A percentile compares a stretch with the other conserved stretches of the same genome.
phyloP scores from a whole-genome alignment of 2,888 invertebrate genomes.

The Proisotoma minuta region DNA sequence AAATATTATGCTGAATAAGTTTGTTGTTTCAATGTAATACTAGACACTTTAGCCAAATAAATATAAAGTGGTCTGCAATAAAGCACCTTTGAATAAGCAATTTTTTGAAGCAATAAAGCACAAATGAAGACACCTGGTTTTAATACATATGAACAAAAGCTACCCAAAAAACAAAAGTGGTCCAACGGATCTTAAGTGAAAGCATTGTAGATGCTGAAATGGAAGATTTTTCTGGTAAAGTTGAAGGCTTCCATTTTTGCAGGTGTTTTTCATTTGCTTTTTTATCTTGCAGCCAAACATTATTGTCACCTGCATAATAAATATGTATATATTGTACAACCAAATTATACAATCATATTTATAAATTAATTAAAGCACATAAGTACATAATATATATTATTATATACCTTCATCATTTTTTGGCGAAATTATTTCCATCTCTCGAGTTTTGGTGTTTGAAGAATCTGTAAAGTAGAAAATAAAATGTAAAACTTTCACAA shows the following conservation, averaged over 20 bases:
- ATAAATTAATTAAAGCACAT: neutral
- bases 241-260: too few relatives aligned
- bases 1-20: too few relatives aligned
- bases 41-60: too few relatives aligned
- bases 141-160: neutral
- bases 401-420: conserved; percentile 18
- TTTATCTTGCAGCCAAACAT: too few relatives aligned
- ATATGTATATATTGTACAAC: too few relatives aligned
- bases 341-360: too few relatives aligned
- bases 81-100: too few relatives aligned
- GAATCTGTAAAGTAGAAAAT: conserved; percentile 23
- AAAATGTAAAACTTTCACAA: neutral
- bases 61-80: too few relatives aligned
- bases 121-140: neutral
- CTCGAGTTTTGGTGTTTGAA: conserved; percentile 27
- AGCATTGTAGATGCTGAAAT: neutral
- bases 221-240: too few relatives aligned
- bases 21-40: too few relatives aligned
- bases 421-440: conserved; percentile 21
- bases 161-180: neutral
- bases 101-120: neutral
- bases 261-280: too few relatives aligned
- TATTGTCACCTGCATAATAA: too few relatives aligned
- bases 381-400: neutral
- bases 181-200: neutral